Conservation (phyloP, 1,140 invertebrate genomes). For the Sinonovacula constricta region DNA sequence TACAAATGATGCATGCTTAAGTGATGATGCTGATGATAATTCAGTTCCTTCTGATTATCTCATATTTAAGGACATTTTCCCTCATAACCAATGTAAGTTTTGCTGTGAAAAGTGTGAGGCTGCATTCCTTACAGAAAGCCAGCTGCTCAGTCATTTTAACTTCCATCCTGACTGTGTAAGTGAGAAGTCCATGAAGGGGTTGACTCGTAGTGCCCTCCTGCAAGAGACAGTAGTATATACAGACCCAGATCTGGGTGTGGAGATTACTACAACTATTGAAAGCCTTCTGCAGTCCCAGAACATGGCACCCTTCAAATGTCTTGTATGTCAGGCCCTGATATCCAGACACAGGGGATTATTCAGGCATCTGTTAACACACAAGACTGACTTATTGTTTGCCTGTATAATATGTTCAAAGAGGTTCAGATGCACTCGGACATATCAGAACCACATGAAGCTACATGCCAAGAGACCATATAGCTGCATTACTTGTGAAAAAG, state of each 20-base stretch:
- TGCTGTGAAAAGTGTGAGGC: no score
- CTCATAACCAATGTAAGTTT: no score
- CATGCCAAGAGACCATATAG: conserved; percentile 30
- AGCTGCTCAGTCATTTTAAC: no score
- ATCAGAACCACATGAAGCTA: conserved; percentile 7
- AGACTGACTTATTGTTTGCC: neutral
- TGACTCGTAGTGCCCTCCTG: no score
- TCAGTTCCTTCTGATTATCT: neutral
- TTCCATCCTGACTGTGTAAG: no score
- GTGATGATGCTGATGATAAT: neutral
- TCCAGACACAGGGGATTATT: neutral
- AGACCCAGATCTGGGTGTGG: conserved; percentile 7
- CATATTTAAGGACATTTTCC: no score
- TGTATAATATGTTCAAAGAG: conserved; percentile 16
- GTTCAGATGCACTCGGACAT: neutral
- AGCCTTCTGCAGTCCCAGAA: conserved; percentile 16
- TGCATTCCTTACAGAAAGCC: no score
- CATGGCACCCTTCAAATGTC: neutral
- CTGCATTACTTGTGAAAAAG: conserved; percentile 2
- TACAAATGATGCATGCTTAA: neutral
- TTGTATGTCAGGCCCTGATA: neutral
- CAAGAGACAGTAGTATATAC: conserved; percentile 14
- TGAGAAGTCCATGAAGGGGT: no score
- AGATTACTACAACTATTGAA: conserved; percentile 22
- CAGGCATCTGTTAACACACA: conserved; percentile 13